phyloP scores from a whole-genome alignment of 2,113 vertebrate genomes.

The Hipposideros armiger region DNA sequence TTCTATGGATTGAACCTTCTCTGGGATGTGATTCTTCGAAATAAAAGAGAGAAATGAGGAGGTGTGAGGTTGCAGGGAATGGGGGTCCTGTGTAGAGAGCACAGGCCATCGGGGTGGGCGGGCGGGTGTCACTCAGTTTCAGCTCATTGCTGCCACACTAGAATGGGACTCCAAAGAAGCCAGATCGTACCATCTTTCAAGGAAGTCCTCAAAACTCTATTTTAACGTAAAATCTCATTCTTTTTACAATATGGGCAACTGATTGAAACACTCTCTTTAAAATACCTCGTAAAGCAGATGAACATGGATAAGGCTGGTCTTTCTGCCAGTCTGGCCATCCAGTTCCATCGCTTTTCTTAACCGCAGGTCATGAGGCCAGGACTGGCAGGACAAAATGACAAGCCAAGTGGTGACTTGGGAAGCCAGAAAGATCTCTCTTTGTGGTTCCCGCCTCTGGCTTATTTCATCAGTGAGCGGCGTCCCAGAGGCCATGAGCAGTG shows the following conservation, averaged over 20 bases:
- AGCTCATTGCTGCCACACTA: background rate
- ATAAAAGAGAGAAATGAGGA: background rate
- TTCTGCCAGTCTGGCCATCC: background rate
- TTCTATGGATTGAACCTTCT: background rate
- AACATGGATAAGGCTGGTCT: background rate
- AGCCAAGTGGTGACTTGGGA: background rate
- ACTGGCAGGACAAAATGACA: background rate
- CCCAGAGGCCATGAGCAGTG: background rate
- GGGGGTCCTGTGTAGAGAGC: background rate
- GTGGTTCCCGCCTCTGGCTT: background rate
- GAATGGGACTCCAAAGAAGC: background rate
- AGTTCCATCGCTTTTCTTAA: background rate
- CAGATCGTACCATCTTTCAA: background rate
- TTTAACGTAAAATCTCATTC: background rate
- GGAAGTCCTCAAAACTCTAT: background rate
- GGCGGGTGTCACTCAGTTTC: background rate
- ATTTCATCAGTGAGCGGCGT: background rate
- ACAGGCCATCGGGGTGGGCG: fast-evolving
- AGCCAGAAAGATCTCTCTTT: background rate
- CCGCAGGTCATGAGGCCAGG: background rate
- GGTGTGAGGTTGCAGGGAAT: background rate
- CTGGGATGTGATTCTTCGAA: background rate
- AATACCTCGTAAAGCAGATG: background rate
- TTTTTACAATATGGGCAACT: background rate
- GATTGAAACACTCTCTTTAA: background rate